These are phyloP conservation scores for Drosophila sulfurigaster DNA, from an alignment of 1,140 invertebrate genomes.

Conservation along the genomic window DNA sequence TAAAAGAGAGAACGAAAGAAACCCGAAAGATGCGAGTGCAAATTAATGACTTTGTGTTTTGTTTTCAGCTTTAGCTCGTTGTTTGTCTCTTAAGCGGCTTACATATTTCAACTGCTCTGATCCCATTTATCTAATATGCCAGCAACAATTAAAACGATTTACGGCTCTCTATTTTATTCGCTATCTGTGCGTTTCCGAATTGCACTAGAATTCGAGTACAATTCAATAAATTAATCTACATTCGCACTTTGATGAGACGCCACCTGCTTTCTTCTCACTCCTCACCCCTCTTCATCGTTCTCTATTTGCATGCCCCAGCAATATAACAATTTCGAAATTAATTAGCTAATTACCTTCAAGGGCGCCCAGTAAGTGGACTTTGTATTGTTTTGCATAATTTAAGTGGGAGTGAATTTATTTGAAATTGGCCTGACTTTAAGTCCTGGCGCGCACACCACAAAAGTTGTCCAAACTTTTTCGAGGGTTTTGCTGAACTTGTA, in stretches of 20 bases:
- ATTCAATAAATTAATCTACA: slow-evolving; percentile 78
- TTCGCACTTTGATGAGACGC: slow-evolving; percentile 24
- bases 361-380: slow-evolving; percentile 34
- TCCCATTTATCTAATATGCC: slow-evolving; percentile 74
- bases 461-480: slow-evolving; percentile 11
- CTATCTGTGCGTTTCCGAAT: neutral
- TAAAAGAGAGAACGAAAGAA: slow-evolving; percentile 32
- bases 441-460: slow-evolving; percentile 10
- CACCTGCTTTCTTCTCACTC: neutral
- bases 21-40: slow-evolving; percentile 43
- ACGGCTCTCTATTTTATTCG: slow-evolving; percentile 54
- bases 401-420: neutral
- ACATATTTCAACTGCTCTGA: slow-evolving; percentile 71
- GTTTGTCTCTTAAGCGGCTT: slow-evolving; percentile 32
- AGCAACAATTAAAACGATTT: slow-evolving; percentile 80
- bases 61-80: slow-evolving; percentile 36
- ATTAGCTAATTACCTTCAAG: slow-evolving; percentile 77
- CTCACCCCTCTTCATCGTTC: neutral
- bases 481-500: neutral
- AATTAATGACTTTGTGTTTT: slow-evolving; percentile 81
- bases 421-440: slow-evolving; percentile 8
- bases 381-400: slow-evolving; percentile 63
- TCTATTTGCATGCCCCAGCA: neutral
- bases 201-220: slow-evolving; percentile 17
- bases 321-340: slow-evolving; percentile 64